Conservation (phyloP, 92 coral and sea anemone genomes). For the Parazoanthus swiftii region DNA sequence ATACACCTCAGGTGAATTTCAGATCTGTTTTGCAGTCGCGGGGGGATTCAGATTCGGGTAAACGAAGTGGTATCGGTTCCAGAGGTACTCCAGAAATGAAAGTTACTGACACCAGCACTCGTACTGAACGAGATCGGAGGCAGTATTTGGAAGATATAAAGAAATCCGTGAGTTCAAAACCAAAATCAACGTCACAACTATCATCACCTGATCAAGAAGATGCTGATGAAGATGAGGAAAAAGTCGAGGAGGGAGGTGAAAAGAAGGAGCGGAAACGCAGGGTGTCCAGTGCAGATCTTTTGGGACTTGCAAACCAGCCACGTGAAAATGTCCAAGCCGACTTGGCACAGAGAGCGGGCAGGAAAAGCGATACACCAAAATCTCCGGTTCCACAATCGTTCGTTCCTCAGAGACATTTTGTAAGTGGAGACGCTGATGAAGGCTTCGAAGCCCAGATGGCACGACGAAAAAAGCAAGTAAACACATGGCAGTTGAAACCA, state of each 20-base stretch:
- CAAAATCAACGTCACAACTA: slow-evolving; percentile 15
- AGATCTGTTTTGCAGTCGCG: slow-evolving; percentile 32
- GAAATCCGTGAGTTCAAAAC: slow-evolving; percentile 34
- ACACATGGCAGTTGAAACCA: slow-evolving; percentile 31
- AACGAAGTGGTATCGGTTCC: background rate
- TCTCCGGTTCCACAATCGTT: slow-evolving; percentile 43
- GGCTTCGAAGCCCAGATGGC: slow-evolving; percentile 67
- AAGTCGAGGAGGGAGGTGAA: slow-evolving; percentile 32
- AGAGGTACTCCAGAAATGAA: background rate
- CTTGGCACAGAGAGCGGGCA: slow-evolving; percentile 52
- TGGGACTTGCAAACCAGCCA: slow-evolving; percentile 66
- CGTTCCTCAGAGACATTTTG: slow-evolving; percentile 42
- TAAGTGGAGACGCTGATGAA: slow-evolving; percentile 57
- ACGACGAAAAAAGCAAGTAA: slow-evolving; percentile 65
- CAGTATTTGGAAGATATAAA: slow-evolving; percentile 48
- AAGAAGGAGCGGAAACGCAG: slow-evolving; percentile 49
- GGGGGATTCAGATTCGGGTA: background rate
- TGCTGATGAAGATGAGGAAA: slow-evolving; percentile 25
- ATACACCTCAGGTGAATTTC: slow-evolving; percentile 47
- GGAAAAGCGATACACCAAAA: slow-evolving; percentile 53
- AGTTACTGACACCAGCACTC: background rate
- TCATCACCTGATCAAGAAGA: slow-evolving; percentile 42
- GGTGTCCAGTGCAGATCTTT: slow-evolving; percentile 77
- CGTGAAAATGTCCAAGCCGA: slow-evolving; percentile 47
- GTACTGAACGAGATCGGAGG: slow-evolving; percentile 12